These are phyloP conservation scores for Antedon bifida DNA, from an alignment of 35 echinoderm and acorn worm species.

Conservation along the genomic window DNA sequence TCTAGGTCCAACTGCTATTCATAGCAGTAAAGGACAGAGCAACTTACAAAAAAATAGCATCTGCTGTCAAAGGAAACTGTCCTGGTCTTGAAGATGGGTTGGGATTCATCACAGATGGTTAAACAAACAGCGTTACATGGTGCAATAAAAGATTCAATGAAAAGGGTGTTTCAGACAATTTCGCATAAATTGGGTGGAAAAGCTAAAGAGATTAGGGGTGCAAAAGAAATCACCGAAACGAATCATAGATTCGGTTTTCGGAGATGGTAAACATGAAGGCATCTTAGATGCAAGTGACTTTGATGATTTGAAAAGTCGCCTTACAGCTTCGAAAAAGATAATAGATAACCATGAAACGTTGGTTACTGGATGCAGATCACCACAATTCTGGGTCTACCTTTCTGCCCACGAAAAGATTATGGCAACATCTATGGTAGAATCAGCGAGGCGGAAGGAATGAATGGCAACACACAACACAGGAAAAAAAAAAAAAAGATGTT, in stretches of 20 bases:
- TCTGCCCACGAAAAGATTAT: no score
- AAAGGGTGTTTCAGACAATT: conserved; percentile 2
- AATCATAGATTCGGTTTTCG: neutral
- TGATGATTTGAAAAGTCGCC: no score
- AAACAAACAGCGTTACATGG: neutral
- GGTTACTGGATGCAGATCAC: no score
- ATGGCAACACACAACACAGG: no score
- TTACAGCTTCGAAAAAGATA: no score
- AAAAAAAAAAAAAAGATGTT: no score
- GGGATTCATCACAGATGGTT: conserved; percentile 20
- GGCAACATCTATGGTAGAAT: no score
- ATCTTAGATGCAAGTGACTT: no score
- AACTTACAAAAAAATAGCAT: neutral
- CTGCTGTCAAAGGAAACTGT: neutral
- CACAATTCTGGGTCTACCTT: no score
- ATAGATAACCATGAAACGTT: no score
- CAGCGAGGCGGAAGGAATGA: no score
- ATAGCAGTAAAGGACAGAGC: neutral
- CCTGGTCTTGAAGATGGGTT: neutral
- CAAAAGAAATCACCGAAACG: neutral
- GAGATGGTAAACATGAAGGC: no score
- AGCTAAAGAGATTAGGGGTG: neutral
- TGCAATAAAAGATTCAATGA: conserved; percentile 2
- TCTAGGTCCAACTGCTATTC: conserved; percentile 25
- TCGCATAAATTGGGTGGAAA: neutral